Conservation (phyloP, 37 sponge, comb jelly and placozoan species). For the Bolinopsis microptera region DNA sequence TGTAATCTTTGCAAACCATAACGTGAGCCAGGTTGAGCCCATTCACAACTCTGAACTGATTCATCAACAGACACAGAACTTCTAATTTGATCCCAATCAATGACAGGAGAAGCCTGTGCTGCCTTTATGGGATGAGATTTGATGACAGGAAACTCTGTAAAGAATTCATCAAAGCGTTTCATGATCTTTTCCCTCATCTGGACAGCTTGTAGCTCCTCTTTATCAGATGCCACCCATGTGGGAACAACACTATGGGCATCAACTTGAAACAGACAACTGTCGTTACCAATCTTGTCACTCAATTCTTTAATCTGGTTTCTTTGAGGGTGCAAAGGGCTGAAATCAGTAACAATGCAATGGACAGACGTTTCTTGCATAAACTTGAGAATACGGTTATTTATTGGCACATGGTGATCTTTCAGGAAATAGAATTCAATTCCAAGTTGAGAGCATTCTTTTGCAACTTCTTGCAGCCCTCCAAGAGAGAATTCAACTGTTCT, state of each 20-base stretch:
- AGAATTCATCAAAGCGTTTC: not conserved
- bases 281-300: not conserved
- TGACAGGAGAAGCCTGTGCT: not conserved
- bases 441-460: not conserved
- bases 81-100: slow-evolving; percentile 23
- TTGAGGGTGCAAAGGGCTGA: slow-evolving; percentile 15
- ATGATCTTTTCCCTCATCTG: not conserved
- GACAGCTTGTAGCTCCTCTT: not conserved
- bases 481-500: not conserved
- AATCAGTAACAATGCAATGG: slow-evolving; percentile 19
- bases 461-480: not conserved
- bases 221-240: not conserved
- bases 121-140: not conserved
- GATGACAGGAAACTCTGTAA: slow-evolving; percentile 1
- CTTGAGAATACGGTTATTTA: not conserved
- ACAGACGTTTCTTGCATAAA: not conserved
- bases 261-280: not conserved
- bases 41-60: slow-evolving; percentile 9
- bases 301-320: not conserved
- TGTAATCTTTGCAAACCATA: slow-evolving; percentile 56
- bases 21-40: slow-evolving; percentile 63
- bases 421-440: slow-evolving; percentile 10
- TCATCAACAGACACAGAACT: slow-evolving; percentile 51
- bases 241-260: slow-evolving; percentile 29
- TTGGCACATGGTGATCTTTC: not conserved